These are phyloP conservation scores for Nerophis ophidion DNA, from an alignment of 2,113 vertebrate genomes.

Conservation along the genomic window DNA sequence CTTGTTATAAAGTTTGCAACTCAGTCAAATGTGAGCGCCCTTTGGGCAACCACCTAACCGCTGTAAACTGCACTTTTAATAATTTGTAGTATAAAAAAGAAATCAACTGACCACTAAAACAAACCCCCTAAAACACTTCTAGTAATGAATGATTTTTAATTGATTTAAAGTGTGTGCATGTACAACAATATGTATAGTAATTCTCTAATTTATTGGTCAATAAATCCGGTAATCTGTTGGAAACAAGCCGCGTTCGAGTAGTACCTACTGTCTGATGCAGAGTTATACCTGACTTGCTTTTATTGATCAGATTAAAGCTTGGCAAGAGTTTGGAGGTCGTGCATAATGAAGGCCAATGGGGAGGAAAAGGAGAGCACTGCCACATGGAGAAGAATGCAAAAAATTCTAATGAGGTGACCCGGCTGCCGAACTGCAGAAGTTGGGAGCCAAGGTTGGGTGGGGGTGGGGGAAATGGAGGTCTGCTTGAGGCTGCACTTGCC, in stretches of 20 bases:
- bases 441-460: not conserved
- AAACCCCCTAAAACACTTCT: no score
- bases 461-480: not conserved
- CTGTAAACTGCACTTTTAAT: no score
- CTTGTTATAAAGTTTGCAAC: no score
- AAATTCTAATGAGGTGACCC: slow-evolving; percentile 11
- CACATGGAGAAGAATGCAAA: slow-evolving; percentile 5
- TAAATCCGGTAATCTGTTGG: slow-evolving; percentile 7
- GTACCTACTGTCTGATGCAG: not conserved
- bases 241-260: slow-evolving; percentile 1
- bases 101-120: no score
- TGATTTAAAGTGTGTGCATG: slow-evolving; percentile 6
- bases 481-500: slow-evolving; percentile 8
- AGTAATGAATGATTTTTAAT: not conserved
- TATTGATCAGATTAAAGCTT: slow-evolving; percentile 1
- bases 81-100: no score
- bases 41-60: no score
- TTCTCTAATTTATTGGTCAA: slow-evolving; percentile 3
- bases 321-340: not conserved
- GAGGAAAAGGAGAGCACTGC: not conserved
- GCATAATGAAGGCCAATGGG: not conserved
- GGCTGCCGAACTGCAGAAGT: not conserved
- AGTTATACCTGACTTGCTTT: slow-evolving; percentile 9
- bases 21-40: no score
- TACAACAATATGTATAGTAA: slow-evolving; percentile 1